These are phyloP conservation scores for Phrynocephalus guinanensis DNA, from an alignment of 2,797 vertebrate species.

Conservation along the genomic window DNA sequence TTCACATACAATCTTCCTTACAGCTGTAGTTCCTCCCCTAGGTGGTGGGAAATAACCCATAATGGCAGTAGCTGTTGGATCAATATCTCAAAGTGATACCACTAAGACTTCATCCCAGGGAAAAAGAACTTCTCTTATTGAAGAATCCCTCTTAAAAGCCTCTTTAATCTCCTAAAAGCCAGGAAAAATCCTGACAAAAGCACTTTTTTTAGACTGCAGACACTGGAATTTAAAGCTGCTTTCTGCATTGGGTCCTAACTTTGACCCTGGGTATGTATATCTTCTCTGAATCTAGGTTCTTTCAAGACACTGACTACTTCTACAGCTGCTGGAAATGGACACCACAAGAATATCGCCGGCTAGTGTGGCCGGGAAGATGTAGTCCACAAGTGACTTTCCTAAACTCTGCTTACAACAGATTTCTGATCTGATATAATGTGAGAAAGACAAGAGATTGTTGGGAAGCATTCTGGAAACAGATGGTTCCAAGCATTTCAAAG, in stretches of 20 bases:
- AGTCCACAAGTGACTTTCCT: no score
- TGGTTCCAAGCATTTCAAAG: no score
- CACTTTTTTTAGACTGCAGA: constrained; percentile 24
- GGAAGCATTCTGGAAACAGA: no score
- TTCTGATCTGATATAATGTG: no score
- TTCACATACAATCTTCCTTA: constrained; percentile 42
- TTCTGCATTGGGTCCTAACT: constrained; percentile 44
- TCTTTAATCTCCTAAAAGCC: constrained; percentile 60
- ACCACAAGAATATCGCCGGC: no score
- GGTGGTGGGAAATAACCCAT: constrained; percentile 51
- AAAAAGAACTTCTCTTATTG: constrained; percentile 46
- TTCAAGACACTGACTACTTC: constrained; percentile 37
- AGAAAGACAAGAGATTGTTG: no score
- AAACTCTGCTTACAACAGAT: no score
- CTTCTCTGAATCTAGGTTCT: constrained; percentile 21
- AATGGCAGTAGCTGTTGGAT: constrained; percentile 49
- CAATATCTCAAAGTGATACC: constrained; percentile 52
- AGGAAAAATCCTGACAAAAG: constrained; percentile 56
- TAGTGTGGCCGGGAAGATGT: no score
- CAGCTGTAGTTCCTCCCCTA: constrained; percentile 7
- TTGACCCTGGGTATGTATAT: constrained; percentile 13
- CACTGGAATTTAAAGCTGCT: constrained; percentile 55
- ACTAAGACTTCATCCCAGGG: constrained; percentile 41
- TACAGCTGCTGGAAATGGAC: no score
- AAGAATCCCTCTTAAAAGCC: constrained; percentile 54